Evolutionary conservation across 1,140 invertebrate species (phyloP), one percentile per base, ranked within the genome.

Genomic region (Drosophila tani): DNA sequence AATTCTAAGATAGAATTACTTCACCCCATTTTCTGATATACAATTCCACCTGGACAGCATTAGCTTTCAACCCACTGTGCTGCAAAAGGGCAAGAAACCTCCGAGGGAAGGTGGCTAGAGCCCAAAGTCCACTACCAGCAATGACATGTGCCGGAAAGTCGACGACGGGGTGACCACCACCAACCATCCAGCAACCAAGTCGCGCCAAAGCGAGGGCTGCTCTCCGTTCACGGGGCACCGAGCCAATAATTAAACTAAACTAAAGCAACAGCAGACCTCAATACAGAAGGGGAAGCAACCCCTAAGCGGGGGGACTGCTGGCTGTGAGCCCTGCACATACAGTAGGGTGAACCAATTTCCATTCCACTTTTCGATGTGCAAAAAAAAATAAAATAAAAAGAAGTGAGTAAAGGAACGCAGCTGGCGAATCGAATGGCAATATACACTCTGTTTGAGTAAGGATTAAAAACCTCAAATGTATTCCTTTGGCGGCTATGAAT

Each of bases 241-340:
- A 87, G 84, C 84, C 76, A 83, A 88, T 87, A 88, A 88, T 84
- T 87, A 87, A 87, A 88, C 78, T 82, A 82, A 82, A 82, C 65
- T 82, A 82, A 82, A 82, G 80, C 64, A 73, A 62, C 77, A 80
- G 45, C 57, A 41, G 38, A 1, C 32, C 0, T 17, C 7, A 55
- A 55, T 38, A 21, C 38, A 75, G 32, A 38, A 57, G 69, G 55
- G 56, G 45, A 46, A 66, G 51, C 75, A 82, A 87, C 83, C 83
- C 83, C 73, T 87, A 88, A 63, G 59, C 79, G 75, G 70, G 64
- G 64, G 51, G 74, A 65, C 63, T 53, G 32, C 19, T 47, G 53
- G 49, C 32, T 32, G 50, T 32, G 41, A 50, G 27, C 27, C 50
- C 53, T 41, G 38, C 27, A 75, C 41, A 50, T 62, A 9, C 46